Percentiles rank a stretch among this genome's conserved stretches.
These are phyloP conservation scores for Caenorhabditis becei DNA, from an alignment of 2,888 invertebrate species.

Conservation along the genomic window DNA sequence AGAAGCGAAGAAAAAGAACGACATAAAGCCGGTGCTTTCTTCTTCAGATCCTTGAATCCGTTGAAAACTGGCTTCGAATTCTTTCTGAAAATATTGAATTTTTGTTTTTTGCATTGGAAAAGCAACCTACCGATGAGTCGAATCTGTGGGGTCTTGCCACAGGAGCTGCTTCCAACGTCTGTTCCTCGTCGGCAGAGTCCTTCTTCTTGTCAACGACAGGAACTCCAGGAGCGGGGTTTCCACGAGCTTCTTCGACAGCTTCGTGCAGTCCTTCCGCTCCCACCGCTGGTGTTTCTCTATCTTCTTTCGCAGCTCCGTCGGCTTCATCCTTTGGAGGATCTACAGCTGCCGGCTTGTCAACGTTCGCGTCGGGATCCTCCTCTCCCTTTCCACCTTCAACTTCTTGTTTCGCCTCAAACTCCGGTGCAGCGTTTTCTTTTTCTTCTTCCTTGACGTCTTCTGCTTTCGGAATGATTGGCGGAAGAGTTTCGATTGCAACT, in stretches of 20 bases:
- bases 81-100: constrained; percentile 21
- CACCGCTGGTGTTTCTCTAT: constrained; percentile 54
- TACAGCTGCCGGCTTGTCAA: constrained; percentile 54
- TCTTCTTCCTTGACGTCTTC: constrained; percentile 42
- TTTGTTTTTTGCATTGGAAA: no score
- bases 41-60: constrained; percentile 31
- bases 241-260: constrained; percentile 61
- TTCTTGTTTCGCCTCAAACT: constrained; percentile 60
- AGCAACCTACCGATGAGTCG: constrained; percentile 33
- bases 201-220: constrained; percentile 48
- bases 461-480: constrained; percentile 28
- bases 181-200: constrained; percentile 56
- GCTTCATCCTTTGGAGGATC: constrained; percentile 65
- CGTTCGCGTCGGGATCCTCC: constrained; percentile 63
- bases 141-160: constrained; percentile 41
- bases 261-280: constrained; percentile 60
- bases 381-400: constrained; percentile 65
- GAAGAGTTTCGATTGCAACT: constrained; percentile 17
- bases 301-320: constrained; percentile 63
- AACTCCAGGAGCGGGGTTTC: constrained; percentile 57
- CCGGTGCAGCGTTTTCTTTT: constrained; percentile 58
- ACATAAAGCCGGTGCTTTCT: constrained; percentile 59
- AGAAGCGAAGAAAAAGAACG: constrained; percentile 53
- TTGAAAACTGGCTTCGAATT: constrained; percentile 31
- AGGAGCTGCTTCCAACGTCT: constrained; percentile 49